Base-by-base conservation (phyloP, 2,113 vertebrate species). In the Setophaga petechia region DNA sequence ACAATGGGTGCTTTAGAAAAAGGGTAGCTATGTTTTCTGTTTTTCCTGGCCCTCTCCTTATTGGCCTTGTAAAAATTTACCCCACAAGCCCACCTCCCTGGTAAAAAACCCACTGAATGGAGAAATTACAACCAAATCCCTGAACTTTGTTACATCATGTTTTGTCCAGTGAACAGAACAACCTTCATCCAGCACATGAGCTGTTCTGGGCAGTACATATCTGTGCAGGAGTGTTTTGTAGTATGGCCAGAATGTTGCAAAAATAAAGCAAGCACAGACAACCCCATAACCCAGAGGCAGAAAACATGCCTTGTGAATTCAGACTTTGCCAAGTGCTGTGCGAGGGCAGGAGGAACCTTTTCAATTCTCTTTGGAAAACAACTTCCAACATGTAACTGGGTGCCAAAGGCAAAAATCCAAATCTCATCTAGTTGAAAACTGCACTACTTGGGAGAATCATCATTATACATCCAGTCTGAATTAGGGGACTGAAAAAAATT, bases 161-260 rank as follows among this genome's bases (percentile, higher is more conserved):
- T 69, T 68, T 79, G 74, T 27, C n/a, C 84, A 55, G 51, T 52
- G 84, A 69, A 81, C 46, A 16, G 16, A 72, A 51, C 33, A 84
- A 39, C 8, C 5, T 25, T 33, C 15, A 63, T 1, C 15, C 17
- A 59, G 43, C 20, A 21, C 0, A 0, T 43, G 11, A 55, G 49
- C 57, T 28, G 17, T 23, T 37, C 35, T 4, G 22, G 55, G 55
- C 55, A 59, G 25, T 13, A 43, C 39, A 16, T 6, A 14, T 23
- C 41, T 0, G 0, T 8, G 33, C 3, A 35, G n/a, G 28, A 65
- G 8, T 2, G 25, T 23, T 76, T 65, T 12, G 47, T 11, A 23
- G 22, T 4, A 46, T 3, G 6, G 57, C 22, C 62, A 25, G 21
- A 75, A 78, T 15, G 30, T 9, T 65, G 19, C 33, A 87, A 35